Conservation (phyloP, 1,140 invertebrate species). For the Papilio machaon region DNA sequence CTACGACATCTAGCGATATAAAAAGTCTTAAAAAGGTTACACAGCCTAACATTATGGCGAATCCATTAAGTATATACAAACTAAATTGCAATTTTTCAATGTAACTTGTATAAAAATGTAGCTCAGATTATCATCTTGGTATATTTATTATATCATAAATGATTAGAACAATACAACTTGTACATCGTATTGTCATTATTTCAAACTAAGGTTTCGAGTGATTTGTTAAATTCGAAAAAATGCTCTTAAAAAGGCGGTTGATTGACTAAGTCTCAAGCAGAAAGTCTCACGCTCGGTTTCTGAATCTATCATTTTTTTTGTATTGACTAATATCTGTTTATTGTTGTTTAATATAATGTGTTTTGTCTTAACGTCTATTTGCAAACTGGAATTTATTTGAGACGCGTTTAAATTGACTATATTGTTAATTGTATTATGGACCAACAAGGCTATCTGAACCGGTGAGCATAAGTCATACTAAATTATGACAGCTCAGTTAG, state of each 20-base stretch:
- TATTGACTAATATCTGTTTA: too few relatives aligned
- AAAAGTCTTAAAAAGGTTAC: conserved; percentile 12
- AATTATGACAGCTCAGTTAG: too few relatives aligned
- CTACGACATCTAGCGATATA: conserved; percentile 18
- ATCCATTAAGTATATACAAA: not conserved
- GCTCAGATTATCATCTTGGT: not conserved
- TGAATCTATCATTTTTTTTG: too few relatives aligned
- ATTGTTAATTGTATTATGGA: too few relatives aligned
- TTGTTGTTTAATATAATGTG: too few relatives aligned
- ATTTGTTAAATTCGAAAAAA: not conserved
- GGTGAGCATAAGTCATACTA: too few relatives aligned
- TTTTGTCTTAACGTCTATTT: too few relatives aligned
- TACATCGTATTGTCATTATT: not conserved
- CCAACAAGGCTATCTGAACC: too few relatives aligned
- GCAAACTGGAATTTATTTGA: too few relatives aligned
- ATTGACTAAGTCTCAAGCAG: too few relatives aligned
- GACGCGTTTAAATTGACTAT: too few relatives aligned
- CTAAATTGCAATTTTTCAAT: not conserved
- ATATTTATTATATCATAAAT: not conserved
- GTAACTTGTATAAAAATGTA: not conserved
- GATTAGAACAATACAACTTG: not conserved
- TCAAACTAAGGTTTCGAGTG: not conserved
- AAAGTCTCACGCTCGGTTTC: too few relatives aligned
- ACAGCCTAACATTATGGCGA: conserved; percentile 21
- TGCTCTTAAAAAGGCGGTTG: not conserved